Conservation (phyloP, 2,797 vertebrate species). For the Netta rufina region DNA sequence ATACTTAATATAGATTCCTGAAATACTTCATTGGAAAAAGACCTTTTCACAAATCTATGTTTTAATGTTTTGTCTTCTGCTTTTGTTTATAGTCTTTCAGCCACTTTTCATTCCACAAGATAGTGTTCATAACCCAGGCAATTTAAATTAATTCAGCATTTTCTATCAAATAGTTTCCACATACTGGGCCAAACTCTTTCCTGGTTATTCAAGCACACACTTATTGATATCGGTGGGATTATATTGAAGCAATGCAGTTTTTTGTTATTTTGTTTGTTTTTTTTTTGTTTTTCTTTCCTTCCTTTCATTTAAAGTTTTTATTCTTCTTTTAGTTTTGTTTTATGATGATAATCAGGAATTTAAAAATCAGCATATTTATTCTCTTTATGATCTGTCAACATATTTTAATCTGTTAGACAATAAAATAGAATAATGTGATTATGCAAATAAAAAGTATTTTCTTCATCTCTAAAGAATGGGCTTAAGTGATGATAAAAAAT, state of each 20-base stretch:
- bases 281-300: background rate
- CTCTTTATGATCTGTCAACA: background rate
- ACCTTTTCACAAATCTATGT: background rate
- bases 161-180: slow-evolving; percentile 40
- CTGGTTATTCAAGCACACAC: background rate
- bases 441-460: slow-evolving; percentile 6
- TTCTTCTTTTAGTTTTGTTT: background rate
- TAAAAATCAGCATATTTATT: background rate
- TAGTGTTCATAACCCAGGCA: slow-evolving; percentile 47
- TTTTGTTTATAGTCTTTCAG: slow-evolving; percentile 68
- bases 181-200: background rate
- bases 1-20: background rate
- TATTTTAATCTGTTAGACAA: background rate
- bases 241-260: background rate
- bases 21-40: background rate
- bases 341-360: background rate
- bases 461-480: background rate
- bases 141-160: slow-evolving; percentile 71
- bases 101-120: slow-evolving; percentile 67
- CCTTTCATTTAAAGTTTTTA: background rate
- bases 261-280: background rate
- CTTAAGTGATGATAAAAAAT: background rate
- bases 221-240: background rate
- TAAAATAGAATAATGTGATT: background rate
- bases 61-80: slow-evolving; percentile 44